Evolutionary conservation across 2,113 vertebrate species (phyloP).

Genomic region (Phaethon lepturus): DNA sequence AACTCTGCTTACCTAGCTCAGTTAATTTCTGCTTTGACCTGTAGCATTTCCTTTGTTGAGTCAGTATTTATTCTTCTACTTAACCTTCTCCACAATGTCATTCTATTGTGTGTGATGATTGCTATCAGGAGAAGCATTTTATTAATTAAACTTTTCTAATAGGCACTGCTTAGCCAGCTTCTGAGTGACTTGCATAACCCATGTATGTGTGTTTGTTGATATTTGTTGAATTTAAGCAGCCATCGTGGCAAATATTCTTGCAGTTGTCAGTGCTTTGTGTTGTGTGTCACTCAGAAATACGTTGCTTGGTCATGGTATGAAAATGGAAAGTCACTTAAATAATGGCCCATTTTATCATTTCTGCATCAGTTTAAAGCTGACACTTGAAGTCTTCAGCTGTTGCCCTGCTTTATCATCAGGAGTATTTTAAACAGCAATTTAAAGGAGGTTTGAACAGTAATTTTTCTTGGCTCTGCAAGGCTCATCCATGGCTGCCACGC

Average conservation of each 20-base stretch:
- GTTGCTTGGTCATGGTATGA: neutral
- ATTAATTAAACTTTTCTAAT: neutral
- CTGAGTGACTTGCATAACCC: neutral
- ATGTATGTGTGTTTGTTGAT: neutral
- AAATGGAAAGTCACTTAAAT: neutral
- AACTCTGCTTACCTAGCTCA: neutral
- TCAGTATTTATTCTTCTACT: neutral
- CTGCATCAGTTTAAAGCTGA: neutral
- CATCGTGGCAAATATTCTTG: neutral
- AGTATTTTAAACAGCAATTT: neutral
- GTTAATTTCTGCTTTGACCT: neutral
- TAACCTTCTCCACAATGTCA: neutral
- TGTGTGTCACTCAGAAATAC: neutral
- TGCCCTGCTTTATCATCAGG: neutral
- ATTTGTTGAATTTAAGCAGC: neutral
- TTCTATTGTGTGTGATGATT: neutral
- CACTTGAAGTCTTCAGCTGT: neutral
- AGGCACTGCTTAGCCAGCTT: neutral
- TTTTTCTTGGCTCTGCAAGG: neutral
- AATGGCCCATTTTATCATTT: neutral
- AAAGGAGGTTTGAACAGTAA: neutral
- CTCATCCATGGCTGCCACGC: neutral
- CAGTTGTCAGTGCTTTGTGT: neutral
- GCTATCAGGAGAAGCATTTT: neutral
- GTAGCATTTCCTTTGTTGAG: neutral